A percentile compares a stretch with the other conserved stretches of the same genome.
phyloP scores from a whole-genome alignment of 53 echinoderm and acorn worm genomes.

The Henricia sp. region DNA sequence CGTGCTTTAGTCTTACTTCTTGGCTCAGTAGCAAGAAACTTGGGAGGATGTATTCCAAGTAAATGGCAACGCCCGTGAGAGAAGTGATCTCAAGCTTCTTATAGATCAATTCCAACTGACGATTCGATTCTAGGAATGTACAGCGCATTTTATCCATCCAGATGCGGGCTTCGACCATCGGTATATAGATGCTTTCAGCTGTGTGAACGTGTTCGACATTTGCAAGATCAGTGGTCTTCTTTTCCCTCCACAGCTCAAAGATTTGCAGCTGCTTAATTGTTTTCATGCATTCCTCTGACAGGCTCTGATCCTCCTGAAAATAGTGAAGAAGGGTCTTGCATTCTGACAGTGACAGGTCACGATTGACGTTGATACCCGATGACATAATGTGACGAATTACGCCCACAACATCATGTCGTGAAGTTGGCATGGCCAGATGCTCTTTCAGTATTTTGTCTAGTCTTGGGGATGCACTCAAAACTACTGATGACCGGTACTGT shows the following conservation, averaged over 20 bases:
- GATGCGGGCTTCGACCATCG: background rate
- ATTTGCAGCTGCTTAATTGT: conserved; percentile 30
- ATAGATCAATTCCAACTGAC: conserved; percentile 5
- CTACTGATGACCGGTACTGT: too few relatives aligned
- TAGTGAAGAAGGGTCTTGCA: conserved; percentile 31
- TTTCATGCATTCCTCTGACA: conserved; percentile 11
- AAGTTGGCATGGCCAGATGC: background rate
- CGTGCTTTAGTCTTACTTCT: conserved; percentile 2
- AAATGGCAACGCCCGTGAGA: conserved; percentile 4
- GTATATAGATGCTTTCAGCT: conserved; percentile 1
- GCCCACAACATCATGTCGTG: background rate
- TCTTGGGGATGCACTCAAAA: background rate
- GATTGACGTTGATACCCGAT: background rate
- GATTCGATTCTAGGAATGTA: conserved; percentile 32
- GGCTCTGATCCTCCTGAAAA: conserved; percentile 36
- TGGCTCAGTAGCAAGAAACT: conserved; percentile 19
- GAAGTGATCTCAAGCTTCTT: conserved; percentile 21
- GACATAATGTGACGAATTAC: conserved; percentile 15
- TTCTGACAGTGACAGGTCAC: background rate
- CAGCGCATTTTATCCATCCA: conserved; percentile 31
- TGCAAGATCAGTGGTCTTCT: conserved; percentile 5
- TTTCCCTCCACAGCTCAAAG: background rate
- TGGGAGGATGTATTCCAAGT: conserved; percentile 58
- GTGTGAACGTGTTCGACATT: conserved; percentile 22
- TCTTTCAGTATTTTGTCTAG: background rate